These are phyloP conservation scores for Aurelia sp. DNA, from an alignment of 30 jellyfish, hydroid and myxozoan species.

Conservation along the genomic window DNA sequence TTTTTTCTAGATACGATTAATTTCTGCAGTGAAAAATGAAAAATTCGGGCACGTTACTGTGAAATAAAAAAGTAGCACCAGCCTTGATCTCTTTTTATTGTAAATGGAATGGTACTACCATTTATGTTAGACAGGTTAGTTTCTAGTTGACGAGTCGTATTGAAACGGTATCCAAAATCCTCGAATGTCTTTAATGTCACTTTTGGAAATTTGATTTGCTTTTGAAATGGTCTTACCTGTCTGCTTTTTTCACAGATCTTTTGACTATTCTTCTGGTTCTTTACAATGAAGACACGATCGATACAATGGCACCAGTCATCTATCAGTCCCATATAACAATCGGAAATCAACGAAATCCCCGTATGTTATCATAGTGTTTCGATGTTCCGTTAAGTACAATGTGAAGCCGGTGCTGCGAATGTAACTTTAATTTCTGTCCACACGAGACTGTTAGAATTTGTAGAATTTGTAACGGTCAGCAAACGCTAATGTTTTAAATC, in stretches of 20 bases:
- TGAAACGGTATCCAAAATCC: not conserved
- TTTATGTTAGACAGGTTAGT: not conserved
- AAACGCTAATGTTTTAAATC: no score
- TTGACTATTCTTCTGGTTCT: conserved; percentile 61
- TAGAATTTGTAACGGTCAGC: no score
- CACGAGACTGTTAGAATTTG: no score
- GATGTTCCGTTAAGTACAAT: no score
- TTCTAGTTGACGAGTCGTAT: not conserved
- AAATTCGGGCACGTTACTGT: no score
- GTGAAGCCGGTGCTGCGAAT: no score
- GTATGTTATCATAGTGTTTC: conserved; percentile 18
- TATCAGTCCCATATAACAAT: conserved; percentile 88
- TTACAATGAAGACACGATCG: conserved; percentile 82
- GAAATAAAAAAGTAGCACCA: no score
- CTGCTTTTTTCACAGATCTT: conserved; percentile 54
- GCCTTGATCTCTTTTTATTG: no score
- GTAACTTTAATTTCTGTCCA: no score
- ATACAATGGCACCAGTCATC: conserved; percentile 74
- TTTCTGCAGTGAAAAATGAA: no score
- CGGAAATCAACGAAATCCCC: conserved; percentile 76
- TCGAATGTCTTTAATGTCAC: not conserved
- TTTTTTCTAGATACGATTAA: no score
- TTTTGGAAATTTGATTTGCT: not conserved
- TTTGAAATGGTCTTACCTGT: not conserved
- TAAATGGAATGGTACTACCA: no score